phyloP scores from a whole-genome alignment of 2,888 invertebrate genomes.

The Caenorhabditis sp. region DNA sequence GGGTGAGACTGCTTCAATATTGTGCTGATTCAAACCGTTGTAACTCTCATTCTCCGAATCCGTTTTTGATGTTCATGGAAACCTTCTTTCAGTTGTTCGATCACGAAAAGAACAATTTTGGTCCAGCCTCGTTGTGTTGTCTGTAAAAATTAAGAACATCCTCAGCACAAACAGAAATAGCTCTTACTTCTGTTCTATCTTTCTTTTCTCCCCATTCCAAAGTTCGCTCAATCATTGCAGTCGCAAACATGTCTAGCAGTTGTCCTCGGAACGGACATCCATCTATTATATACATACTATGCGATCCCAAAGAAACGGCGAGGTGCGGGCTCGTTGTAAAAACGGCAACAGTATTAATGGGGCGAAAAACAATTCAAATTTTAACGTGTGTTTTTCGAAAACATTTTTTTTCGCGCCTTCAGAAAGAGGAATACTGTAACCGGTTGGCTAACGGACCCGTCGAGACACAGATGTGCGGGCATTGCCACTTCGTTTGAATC shows the following conservation, averaged over 20 bases:
- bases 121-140: slow-evolving; percentile 74
- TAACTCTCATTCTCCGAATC: slow-evolving; percentile 55
- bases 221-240: slow-evolving; percentile 72
- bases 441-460: no score
- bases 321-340: no score
- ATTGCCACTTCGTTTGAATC: no score
- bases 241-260: slow-evolving; percentile 72
- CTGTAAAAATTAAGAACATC: slow-evolving; percentile 35
- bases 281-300: no score
- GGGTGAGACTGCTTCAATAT: no score
- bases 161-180: neutral
- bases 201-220: slow-evolving; percentile 75
- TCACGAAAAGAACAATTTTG: slow-evolving; percentile 73
- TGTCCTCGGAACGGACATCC: slow-evolving; percentile 70
- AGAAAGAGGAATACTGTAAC: no score
- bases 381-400: no score
- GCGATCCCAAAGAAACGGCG: no score
- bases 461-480: no score
- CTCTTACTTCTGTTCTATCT: slow-evolving; percentile 68
- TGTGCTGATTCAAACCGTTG: slow-evolving; percentile 20
- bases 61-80: slow-evolving; percentile 70
- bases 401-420: no score
- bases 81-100: slow-evolving; percentile 72
- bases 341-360: no score
- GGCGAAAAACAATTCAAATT: no score